These are phyloP conservation scores for Nymphalis io DNA, from an alignment of 1,140 invertebrate genomes.

Conservation along the genomic window DNA sequence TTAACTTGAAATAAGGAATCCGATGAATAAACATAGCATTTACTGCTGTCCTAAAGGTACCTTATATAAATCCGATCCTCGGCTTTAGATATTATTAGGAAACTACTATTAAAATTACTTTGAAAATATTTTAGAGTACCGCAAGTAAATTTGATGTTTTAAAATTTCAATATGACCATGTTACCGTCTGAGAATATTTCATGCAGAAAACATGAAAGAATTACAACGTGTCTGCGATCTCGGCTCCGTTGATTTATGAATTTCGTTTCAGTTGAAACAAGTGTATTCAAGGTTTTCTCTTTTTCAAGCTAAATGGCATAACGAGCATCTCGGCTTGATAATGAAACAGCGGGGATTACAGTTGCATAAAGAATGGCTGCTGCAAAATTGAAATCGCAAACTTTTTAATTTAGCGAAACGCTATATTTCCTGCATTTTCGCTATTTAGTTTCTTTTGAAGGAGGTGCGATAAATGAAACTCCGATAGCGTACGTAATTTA, in stretches of 20 bases:
- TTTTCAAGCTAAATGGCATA: constrained; percentile 26
- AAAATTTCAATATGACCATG: constrained; percentile 7
- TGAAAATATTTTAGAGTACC: neutral
- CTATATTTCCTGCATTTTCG: neutral
- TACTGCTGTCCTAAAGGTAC: too few species aligned
- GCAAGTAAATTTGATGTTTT: neutral
- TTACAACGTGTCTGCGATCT: constrained; percentile 12
- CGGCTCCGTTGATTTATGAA: constrained; percentile 17
- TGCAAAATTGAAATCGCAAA: constrained; percentile 29
- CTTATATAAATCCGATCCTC: too few species aligned
- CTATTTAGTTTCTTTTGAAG: constrained; percentile 1
- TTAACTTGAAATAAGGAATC: too few species aligned
- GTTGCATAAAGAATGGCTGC: constrained; percentile 29
- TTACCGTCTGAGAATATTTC: neutral
- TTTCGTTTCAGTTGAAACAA: constrained; percentile 21
- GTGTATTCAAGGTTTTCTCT: constrained; percentile 21
- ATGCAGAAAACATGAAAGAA: constrained; percentile 20
- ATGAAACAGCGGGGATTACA: constrained; percentile 24
- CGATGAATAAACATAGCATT: too few species aligned
- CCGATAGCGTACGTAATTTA: neutral
- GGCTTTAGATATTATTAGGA: too few species aligned
- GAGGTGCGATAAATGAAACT: constrained; percentile 1
- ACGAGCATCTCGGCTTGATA: constrained; percentile 24
- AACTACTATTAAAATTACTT: neutral
- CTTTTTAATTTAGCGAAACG: constrained; percentile 29